Base-by-base conservation (phyloP, 2,888 invertebrate genomes). In the Pyrochroa serraticornis region DNA sequence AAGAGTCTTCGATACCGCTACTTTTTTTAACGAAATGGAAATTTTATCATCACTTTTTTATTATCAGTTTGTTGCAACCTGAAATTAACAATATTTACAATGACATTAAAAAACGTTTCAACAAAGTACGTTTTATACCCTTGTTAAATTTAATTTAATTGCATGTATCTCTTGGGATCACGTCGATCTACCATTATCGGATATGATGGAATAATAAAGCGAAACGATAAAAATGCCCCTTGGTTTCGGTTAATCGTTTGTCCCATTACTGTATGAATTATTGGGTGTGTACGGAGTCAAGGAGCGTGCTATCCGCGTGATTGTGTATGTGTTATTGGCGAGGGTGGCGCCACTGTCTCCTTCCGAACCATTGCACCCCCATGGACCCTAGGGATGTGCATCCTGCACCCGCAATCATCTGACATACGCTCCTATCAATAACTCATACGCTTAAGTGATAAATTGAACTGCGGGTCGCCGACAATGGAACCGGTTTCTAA, bases 191-290 rank as follows among this genome's bases (percentile, higher is more conserved):
- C 22, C 22, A 22, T 22, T 22, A 22, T 5, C 22, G 22, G n/a
- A 22, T 22, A 22, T 38, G 10, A 22, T 8, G 32, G 22, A 6
- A 31, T 30, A 38, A 38, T 13, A 9, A 30, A 2, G 32, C n/a
- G 32, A 13, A 22, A 31, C 30, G n/a, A 42, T 41, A 22, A 14
- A 41, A 9, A 8, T 41, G 22, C 58, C 48, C 14, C 48, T 22
- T 22, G 44, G 63, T 46, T 57, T 56, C 54, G 57, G 61, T 68
- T 68, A 68, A 69, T 69, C 66, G 67, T 71, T 71, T 66, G 67
- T 69, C 68, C 68, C 69, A 68, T 72, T 72, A 71, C 55, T 61
- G 46, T 64, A 60, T 72, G 71, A 73, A 70, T 72, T 73, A 73
- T 72, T 66, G 68, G 66, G 67, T 67, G 67, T 62, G 60, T 63